phyloP scores from a whole-genome alignment of 2,113 vertebrate genomes.

The Cyanoliseus patagonus region DNA sequence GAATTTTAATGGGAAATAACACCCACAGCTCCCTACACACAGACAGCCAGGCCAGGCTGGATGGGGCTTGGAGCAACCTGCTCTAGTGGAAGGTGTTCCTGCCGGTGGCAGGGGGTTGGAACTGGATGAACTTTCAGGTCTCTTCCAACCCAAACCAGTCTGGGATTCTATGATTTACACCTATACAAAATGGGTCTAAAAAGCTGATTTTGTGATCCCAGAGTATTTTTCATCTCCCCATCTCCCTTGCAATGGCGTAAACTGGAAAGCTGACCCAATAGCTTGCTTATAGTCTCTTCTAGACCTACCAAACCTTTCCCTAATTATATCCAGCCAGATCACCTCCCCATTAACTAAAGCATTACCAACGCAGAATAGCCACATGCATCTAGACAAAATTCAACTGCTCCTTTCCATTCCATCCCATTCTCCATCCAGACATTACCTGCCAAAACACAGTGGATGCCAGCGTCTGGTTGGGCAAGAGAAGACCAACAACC shows the following conservation, averaged over 20 bases:
- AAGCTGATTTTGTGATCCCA: background rate
- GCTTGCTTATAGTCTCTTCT: background rate
- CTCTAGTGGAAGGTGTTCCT: background rate
- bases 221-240: background rate
- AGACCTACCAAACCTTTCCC: background rate
- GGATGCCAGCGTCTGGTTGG: slow-evolving; percentile 89
- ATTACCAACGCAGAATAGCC: fast-evolving
- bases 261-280: fast-evolving
- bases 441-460: slow-evolving; percentile 94
- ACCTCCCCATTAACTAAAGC: background rate
- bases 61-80: background rate
- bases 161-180: background rate
- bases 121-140: background rate
- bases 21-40: background rate
- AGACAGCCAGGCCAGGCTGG: background rate
- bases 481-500: slow-evolving; percentile 94
- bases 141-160: background rate
- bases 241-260: background rate
- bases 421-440: background rate
- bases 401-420: background rate
- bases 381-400: fast-evolving
- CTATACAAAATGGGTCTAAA: fast-evolving
- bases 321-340: background rate
- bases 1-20: background rate
- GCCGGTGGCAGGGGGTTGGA: background rate